A percentile compares a stretch with the other conserved stretches of the same genome.
phyloP scores from a whole-genome alignment of 2,797 vertebrate species.

The Decapterus maruadsi region DNA sequence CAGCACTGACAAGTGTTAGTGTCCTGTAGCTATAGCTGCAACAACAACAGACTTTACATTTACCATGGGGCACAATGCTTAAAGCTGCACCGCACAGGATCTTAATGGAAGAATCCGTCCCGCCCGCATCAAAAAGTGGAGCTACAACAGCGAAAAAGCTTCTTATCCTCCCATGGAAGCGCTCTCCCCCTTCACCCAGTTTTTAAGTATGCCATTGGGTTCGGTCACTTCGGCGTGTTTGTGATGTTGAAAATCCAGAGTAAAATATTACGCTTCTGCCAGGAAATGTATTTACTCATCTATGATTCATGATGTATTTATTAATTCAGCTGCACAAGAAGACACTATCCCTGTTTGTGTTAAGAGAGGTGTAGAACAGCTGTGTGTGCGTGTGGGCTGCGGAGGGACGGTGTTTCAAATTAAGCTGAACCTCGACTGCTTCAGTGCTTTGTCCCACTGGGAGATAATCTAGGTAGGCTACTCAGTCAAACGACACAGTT shows the following conservation, averaged over 20 bases:
- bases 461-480: neutral
- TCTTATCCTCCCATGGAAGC: constrained; percentile 40
- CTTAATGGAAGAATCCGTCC: constrained; percentile 38
- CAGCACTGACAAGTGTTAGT: constrained; percentile 63
- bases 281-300: constrained; percentile 17
- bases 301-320: constrained; percentile 2
- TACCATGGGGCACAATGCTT: constrained; percentile 54
- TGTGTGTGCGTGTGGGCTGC: neutral
- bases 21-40: constrained; percentile 61
- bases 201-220: constrained; percentile 16
- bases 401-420: constrained; percentile 33
- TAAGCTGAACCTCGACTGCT: constrained; percentile 19
- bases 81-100: constrained; percentile 38
- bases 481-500: constrained; percentile 1
- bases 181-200: constrained; percentile 39
- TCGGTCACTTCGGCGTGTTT: constrained; percentile 16
- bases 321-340: neutral
- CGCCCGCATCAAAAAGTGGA: constrained; percentile 40
- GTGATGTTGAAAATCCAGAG: neutral
- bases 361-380: neutral
- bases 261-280: neutral
- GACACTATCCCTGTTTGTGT: neutral
- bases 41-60: constrained; percentile 66
- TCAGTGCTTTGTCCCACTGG: constrained; percentile 8
- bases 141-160: constrained; percentile 49